These are phyloP conservation scores for Drosophila multiciliata DNA, from an alignment of 2,888 invertebrate genomes.

Conservation along the genomic window DNA sequence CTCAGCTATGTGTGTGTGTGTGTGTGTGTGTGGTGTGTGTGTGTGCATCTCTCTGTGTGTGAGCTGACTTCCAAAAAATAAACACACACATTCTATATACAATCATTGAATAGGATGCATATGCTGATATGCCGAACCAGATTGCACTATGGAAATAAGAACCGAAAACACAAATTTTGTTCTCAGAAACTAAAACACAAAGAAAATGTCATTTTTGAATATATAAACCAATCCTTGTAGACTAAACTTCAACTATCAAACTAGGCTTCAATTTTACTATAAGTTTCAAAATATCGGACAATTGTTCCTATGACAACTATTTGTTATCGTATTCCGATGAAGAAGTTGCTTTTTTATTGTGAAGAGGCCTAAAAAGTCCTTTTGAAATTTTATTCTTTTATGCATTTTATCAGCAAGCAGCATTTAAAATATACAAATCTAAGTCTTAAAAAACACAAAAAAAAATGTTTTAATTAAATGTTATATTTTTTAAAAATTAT, in stretches of 20 bases:
- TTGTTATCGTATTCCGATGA: not conserved
- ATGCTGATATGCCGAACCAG: conserved; percentile 9
- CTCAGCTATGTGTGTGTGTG: conserved; percentile 7
- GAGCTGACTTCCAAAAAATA: conserved; percentile 49
- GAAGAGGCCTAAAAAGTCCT: no score
- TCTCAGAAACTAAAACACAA: not conserved
- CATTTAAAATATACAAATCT: not conserved
- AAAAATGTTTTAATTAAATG: no score
- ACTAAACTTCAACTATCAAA: not conserved
- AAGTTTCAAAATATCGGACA: not conserved
- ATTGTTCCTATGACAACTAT: not conserved
- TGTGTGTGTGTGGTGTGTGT: not conserved
- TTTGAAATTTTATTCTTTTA: no score
- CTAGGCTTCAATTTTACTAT: not conserved
- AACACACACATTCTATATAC: conserved; percentile 13
- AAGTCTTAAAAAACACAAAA: not conserved
- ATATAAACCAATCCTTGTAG: not conserved
- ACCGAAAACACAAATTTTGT: not conserved
- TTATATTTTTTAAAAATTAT: not conserved
- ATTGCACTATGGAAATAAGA: conserved; percentile 1
- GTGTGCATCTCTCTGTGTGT: not conserved
- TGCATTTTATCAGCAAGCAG: not conserved
- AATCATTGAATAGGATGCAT: conserved; percentile 19
- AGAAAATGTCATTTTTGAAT: not conserved
- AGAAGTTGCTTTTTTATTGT: not conserved